Base-by-base conservation (phyloP, 1,140 invertebrate genomes). In the Drosophila rufa region DNA sequence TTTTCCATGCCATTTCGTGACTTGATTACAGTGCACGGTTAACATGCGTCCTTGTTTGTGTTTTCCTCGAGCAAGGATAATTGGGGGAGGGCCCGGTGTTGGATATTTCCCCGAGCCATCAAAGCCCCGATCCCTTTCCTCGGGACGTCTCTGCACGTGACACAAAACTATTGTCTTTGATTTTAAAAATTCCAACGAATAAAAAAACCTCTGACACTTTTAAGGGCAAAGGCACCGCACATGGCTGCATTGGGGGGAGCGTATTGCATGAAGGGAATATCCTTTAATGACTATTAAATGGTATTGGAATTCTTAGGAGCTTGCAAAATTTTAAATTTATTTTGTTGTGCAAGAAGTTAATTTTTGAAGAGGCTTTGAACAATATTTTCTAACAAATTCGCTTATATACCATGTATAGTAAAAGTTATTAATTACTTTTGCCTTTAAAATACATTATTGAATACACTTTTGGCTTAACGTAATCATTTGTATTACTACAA, bases 1-100 rank as follows among this genome's bases (percentile, higher is more conserved):
- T 87, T 84, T 83, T 68, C 53, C 73, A 67, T 74, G 50, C 59
- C 65, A 84, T 87, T 87, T 83, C 83, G 85, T 87, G 85, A 84
- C 85, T 87, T 68, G 80, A 87, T 84, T 87, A 90, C 55, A 48
- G 60, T 73, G 61, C 65, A 70, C 64, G 69, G 69, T 60, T 66
- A 81, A 79, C 70, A 83, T 80, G 67, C 64, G 61, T 79, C 61
- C 60, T 79, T 65, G 61, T 83, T 61, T 43, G 79, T 59, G 38
- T 71, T 73, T 58, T 60, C 55, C 38, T 38, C 42, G 46, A 11
- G 22, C 11, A 4, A 42, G 59, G 50, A 76, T 67, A 76, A 67
- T 67, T 76, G 51, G 53, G 19, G 40, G 42, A 48, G 42, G 17
- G 30, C 25, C 6, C 19, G 27, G 33, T 25, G 30, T 45, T 46